phyloP scores from a whole-genome alignment of 2,797 vertebrate species.

The Sebastes vulpes region DNA sequence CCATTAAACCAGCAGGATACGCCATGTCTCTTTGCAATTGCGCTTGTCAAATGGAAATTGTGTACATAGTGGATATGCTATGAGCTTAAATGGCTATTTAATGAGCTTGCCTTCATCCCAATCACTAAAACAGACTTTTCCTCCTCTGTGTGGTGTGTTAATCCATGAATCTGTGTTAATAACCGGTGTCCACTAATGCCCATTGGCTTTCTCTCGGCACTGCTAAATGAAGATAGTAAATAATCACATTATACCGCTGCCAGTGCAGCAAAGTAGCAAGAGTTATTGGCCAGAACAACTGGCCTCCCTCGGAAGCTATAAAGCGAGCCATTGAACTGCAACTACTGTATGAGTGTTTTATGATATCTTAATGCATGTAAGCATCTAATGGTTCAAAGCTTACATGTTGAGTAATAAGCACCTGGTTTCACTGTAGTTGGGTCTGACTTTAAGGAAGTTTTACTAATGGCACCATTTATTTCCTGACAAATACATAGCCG shows the following conservation, averaged over 20 bases:
- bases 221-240: constrained; percentile 77
- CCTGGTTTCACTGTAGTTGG: neutral
- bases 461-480: neutral
- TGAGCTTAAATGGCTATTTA: constrained; percentile 60
- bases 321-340: constrained; percentile 52
- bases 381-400: constrained; percentile 11
- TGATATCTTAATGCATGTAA: constrained; percentile 31
- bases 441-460: neutral
- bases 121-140: constrained; percentile 54
- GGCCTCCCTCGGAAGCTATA: constrained; percentile 44
- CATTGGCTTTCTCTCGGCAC: constrained; percentile 63
- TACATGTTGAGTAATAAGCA: neutral
- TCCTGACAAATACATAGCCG: neutral
- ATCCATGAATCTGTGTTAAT: constrained; percentile 68
- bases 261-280: constrained; percentile 41
- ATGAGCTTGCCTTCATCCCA: constrained; percentile 53
- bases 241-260: constrained; percentile 68
- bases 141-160: constrained; percentile 41
- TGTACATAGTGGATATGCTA: constrained; percentile 49
- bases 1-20: constrained; percentile 43
- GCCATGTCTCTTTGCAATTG: constrained; percentile 23
- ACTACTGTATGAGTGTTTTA: constrained; percentile 51
- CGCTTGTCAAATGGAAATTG: constrained; percentile 53
- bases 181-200: constrained; percentile 67
- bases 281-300: constrained; percentile 67